A percentile compares a stretch with the other conserved stretches of the same genome.
These are phyloP conservation scores for Drosophila novamexicana DNA, from an alignment of 1,140 invertebrate species.

Conservation along the genomic window DNA sequence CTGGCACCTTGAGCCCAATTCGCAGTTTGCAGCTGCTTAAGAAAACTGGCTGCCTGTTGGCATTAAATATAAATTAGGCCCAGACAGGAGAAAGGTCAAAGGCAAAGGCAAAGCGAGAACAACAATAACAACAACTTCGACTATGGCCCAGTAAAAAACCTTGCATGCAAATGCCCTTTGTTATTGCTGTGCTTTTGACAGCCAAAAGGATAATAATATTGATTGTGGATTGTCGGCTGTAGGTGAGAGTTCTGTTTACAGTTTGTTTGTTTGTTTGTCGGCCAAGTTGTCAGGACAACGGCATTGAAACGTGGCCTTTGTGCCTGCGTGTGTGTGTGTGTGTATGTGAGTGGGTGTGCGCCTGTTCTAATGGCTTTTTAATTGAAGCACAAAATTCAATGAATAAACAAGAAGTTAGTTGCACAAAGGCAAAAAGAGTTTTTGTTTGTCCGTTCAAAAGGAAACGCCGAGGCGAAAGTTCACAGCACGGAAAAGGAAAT, in stretches of 20 bases:
- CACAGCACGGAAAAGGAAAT: constrained; percentile 52
- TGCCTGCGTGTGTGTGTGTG: background rate
- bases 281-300: constrained; percentile 67
- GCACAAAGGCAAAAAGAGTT: constrained; percentile 23
- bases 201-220: constrained; percentile 73
- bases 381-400: constrained; percentile 75
- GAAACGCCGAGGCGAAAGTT: constrained; percentile 48
- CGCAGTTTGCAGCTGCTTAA: constrained; percentile 26
- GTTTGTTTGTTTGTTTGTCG: constrained; percentile 50
- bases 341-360: background rate
- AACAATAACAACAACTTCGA: constrained; percentile 18
- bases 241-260: constrained; percentile 52
- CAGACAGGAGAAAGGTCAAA: constrained; percentile 5
- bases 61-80: constrained; percentile 79
- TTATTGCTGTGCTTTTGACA: constrained; percentile 64
- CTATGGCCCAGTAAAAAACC: constrained; percentile 58
- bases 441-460: constrained; percentile 27
- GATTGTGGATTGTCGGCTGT: constrained; percentile 44
- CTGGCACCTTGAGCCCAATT: constrained; percentile 37
- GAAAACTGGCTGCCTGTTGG: constrained; percentile 31
- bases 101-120: background rate
- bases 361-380: constrained; percentile 72
- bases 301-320: constrained; percentile 50
- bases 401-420: constrained; percentile 74
- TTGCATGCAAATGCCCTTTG: constrained; percentile 72